Percentiles rank a stretch among this genome's conserved stretches.
These are phyloP conservation scores for Drosophila prostipennis DNA, from an alignment of 2,888 invertebrate genomes.

Conservation along the genomic window DNA sequence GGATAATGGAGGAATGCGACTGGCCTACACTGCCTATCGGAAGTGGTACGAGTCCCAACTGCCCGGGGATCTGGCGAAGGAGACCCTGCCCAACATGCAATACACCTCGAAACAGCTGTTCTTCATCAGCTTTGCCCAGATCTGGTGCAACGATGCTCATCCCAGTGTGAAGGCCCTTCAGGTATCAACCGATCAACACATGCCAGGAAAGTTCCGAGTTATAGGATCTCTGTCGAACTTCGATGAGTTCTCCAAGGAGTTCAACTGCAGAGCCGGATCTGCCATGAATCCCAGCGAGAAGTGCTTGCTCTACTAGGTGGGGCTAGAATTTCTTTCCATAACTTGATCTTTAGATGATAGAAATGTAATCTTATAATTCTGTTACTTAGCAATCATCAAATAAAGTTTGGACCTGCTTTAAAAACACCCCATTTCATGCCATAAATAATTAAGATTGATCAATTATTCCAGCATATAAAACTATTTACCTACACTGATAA, in stretches of 20 bases:
- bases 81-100: slow-evolving; percentile 69
- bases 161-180: slow-evolving; percentile 48
- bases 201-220: slow-evolving; percentile 74
- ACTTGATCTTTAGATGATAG: background rate
- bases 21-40: slow-evolving; percentile 80
- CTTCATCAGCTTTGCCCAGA: slow-evolving; percentile 81
- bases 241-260: slow-evolving; percentile 78
- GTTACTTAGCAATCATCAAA: no score
- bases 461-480: no score
- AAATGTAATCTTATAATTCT: background rate
- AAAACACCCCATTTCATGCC: no score
- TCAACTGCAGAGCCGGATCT: slow-evolving; percentile 65
- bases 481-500: no score
- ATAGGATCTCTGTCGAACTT: slow-evolving; percentile 80
- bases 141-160: slow-evolving; percentile 78
- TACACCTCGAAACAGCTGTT: slow-evolving; percentile 80
- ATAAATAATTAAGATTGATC: no score
- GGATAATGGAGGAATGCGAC: slow-evolving; percentile 81
- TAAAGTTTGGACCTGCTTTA: no score
- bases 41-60: slow-evolving; percentile 62
- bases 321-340: background rate
- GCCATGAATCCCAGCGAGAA: slow-evolving; percentile 77
- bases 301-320: slow-evolving; percentile 73
- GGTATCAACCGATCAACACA: slow-evolving; percentile 64
- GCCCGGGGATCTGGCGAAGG: slow-evolving; percentile 48